Evolutionary conservation across 2,113 vertebrate species (phyloP).

Genomic region (Oxyura jamaicensis): DNA sequence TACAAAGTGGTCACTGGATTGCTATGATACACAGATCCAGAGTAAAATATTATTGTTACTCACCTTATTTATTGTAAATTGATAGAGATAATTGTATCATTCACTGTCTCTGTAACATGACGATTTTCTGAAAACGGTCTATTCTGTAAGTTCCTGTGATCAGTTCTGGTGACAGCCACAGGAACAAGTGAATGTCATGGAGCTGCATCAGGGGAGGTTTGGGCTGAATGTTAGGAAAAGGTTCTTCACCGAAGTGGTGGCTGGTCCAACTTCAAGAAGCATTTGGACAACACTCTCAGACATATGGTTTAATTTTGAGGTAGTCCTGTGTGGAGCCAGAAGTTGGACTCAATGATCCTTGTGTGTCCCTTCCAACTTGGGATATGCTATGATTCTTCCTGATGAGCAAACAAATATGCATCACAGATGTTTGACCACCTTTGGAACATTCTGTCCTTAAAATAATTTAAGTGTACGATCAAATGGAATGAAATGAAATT

Average conservation of each 20-base stretch:
- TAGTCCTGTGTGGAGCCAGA: too few relatives aligned
- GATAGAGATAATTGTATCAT: not conserved
- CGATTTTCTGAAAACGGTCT: not conserved
- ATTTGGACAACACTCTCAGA: too few relatives aligned
- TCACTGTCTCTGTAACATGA: not conserved
- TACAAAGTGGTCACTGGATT: not conserved
- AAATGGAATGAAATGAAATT: not conserved
- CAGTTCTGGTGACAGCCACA: too few relatives aligned
- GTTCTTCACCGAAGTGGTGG: too few relatives aligned
- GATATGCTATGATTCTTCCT: not conserved
- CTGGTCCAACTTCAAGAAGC: too few relatives aligned
- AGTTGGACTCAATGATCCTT: too few relatives aligned
- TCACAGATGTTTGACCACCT: rapidly evolving
- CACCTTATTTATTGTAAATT: not conserved
- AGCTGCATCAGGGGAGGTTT: too few relatives aligned
- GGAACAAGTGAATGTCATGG: too few relatives aligned
- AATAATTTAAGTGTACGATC: not conserved
- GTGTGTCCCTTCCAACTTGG: too few relatives aligned
- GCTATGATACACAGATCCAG: not conserved
- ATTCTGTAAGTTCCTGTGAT: not conserved
- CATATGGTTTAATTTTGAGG: too few relatives aligned
- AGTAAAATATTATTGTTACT: not conserved
- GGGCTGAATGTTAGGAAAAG: too few relatives aligned
- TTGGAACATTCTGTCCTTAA: not conserved
- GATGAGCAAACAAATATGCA: not conserved